Base-by-base conservation (phyloP, 1,140 invertebrate species). In the Pseudachorutes palmiensis region DNA sequence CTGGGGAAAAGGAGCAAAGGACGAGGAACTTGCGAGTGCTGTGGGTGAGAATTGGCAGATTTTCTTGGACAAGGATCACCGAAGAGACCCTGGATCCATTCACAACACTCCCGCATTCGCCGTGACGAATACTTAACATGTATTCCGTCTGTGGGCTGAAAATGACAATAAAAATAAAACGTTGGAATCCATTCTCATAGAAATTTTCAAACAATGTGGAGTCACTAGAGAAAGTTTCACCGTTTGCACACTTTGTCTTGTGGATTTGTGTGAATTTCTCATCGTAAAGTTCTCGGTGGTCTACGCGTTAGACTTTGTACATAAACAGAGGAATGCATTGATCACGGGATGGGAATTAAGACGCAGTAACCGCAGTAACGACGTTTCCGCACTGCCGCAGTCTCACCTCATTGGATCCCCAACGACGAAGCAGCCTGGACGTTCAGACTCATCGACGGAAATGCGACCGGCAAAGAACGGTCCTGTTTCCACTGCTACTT, bases 61-160 rank as follows among this genome's bases (percentile, higher is more conserved):
- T 89, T 76, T 91, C 88, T 74, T 90, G 88, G 2, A 90, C 88
- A 2, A 89, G 83, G 24, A 90, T 87, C 74, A 88, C 89, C 0
- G 88, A 89, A 51, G 84, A 86, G 66, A 88, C 88, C 1, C 85
- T 87, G 1, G 82, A 85, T 64, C 85, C 86, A 61, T 88, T 87
- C 1, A 88, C 84, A 69, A 85, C 80, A 49, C 87, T 89, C n/a
- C 88, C 88, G 71, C 88, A 90, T 65, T 85, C 80, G 22, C 84
- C 81, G 73, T 90, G 88, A 74, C 86, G 82, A 59, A 91, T 90
- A 55, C 85, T 78, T 64, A 91, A 79, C 1, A 82, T 85, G 77
- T 91, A 90, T 1, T 82, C 83, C 68, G 87, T 86, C 67, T 83
- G 81, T 0, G 84, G 78, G 76, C 86, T 88, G 51, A 48, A 62